Conservation (phyloP, 2,888 invertebrate species). For the Epinotia nisella region DNA sequence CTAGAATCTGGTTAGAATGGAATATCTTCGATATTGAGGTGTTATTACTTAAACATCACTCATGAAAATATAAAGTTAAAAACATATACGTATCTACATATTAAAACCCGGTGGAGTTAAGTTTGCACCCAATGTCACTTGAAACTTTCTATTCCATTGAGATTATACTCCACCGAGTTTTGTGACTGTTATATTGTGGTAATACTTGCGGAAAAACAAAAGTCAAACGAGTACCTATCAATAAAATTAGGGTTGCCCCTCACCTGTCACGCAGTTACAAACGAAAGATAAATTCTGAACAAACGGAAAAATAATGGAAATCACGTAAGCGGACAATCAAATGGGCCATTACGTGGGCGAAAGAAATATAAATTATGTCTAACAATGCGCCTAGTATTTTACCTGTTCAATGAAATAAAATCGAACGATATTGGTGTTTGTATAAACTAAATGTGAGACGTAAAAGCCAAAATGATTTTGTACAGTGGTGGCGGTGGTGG, state of each 20-base stretch:
- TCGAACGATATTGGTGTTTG: background rate
- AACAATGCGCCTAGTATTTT: slow-evolving; percentile 16
- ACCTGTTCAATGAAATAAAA: background rate
- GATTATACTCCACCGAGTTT: no score
- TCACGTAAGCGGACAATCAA: slow-evolving; percentile 21
- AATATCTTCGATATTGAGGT: no score
- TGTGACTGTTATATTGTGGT: no score
- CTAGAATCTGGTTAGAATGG: no score
- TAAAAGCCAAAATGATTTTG: no score
- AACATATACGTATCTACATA: no score
- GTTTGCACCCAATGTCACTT: no score
- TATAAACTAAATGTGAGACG: background rate
- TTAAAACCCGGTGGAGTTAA: no score
- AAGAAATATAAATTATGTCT: slow-evolving; percentile 25
- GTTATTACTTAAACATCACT: no score
- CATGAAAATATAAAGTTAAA: no score
- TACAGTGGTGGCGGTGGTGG: no score
- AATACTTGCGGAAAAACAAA: background rate
- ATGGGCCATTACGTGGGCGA: slow-evolving; percentile 12
- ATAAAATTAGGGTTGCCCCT: background rate
- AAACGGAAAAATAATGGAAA: slow-evolving; percentile 18
- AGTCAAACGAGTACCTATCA: background rate
- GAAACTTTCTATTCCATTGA: no score
- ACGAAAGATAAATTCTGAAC: slow-evolving; percentile 25
- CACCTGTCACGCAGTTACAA: slow-evolving; percentile 29